Base-by-base conservation (phyloP, 1,140 invertebrate species). In the Drosophila pachea region DNA sequence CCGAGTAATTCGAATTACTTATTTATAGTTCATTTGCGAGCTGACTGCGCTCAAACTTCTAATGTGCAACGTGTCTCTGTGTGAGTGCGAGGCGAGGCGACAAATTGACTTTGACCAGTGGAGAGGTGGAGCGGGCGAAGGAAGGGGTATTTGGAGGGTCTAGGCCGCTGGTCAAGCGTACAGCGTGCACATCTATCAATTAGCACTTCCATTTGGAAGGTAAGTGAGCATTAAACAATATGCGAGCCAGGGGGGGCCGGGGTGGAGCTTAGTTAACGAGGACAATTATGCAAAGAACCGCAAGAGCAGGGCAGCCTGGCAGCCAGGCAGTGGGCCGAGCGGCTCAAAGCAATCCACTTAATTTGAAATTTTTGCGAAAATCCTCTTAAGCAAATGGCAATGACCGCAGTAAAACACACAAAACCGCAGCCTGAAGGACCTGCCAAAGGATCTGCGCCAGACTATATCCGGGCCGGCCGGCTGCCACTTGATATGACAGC, bases 11-110 rank as follows among this genome's bases (percentile, higher is more conserved):
- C 62, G 78, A 83, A 84, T 83, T 83, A 83, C 78, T 83, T 83
- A 83, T 83, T 83, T 78, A 83, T 84, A 75, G 79, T 84, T 84
- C 79, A 83, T 83, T 83, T 83, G 78, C 71, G 79, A 83, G 75
- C 63, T 78, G 68, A 22, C 22, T 22, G 72, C 78, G 73, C 73
- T 75, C 76, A 78, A 82, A 82, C 70, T 56, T 76, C 73, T 73
- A 73, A 81, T 79, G 77, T 76, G 68, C 69, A 69, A 52, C 68
- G 50, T 45, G 61, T 56, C 61, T 53, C 64, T 12, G 22, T 9
- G 52, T 22, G 42, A 32, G 32, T 48, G 43, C 42, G 59, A 56
- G n/a, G n/a, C 60, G 54, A 50, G 71, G 63, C 56, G 58, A 55
- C 67, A 76, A 78, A 83, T 78, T 78, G 78, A 78, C 74, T 82